Percentiles rank a stretch among this genome's conserved stretches.
Conservation (phyloP, 2,113 vertebrate species). For the Carassius gibelio region DNA sequence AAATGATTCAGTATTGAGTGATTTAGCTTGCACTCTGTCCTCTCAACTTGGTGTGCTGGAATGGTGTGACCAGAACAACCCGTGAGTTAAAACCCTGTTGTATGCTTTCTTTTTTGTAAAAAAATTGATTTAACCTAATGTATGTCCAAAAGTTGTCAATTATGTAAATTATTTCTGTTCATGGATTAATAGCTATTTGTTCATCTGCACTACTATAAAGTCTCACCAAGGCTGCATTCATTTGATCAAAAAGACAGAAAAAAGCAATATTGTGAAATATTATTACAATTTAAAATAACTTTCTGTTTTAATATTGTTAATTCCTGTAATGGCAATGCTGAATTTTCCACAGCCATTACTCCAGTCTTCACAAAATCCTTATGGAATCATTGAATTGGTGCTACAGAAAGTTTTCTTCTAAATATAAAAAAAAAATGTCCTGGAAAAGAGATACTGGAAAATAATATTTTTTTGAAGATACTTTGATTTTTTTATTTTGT, state of each 20-base stretch:
- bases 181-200: too few species aligned
- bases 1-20: slow-evolving; percentile 83
- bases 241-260: background rate
- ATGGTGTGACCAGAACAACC: slow-evolving; percentile 88
- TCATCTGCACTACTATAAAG: background rate
- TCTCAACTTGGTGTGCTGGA: slow-evolving; percentile 87
- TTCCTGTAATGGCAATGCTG: background rate
- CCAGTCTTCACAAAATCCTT: too few species aligned
- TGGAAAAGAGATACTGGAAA: too few species aligned
- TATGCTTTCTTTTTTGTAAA: background rate
- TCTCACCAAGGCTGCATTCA: background rate
- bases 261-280: background rate
- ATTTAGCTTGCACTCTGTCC: slow-evolving; percentile 85
- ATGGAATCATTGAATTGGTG: too few species aligned
- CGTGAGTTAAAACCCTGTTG: slow-evolving; percentile 67
- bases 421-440: too few species aligned
- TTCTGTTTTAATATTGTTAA: background rate
- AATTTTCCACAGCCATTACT: too few species aligned
- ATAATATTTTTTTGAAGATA: too few species aligned
- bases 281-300: background rate
- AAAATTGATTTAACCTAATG: background rate
- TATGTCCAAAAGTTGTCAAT: too few species aligned
- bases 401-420: too few species aligned
- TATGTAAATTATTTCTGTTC: too few species aligned
- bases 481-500: too few species aligned